Base-by-base conservation (phyloP, 2,797 vertebrate species). In the Hipposideros larvatus region DNA sequence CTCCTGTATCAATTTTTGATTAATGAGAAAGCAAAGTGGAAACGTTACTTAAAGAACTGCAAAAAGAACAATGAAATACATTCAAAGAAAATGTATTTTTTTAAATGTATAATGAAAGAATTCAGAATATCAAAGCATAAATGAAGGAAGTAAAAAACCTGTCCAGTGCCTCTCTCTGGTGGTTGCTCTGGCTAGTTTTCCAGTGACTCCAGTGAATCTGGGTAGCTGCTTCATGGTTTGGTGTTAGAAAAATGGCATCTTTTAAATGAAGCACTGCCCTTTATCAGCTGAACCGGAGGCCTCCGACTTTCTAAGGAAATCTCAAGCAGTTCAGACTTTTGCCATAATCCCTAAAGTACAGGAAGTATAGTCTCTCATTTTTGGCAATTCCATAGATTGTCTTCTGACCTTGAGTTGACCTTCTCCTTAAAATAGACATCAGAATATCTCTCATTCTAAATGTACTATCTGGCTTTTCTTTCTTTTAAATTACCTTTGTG, bases 371-470 rank as follows among this genome's bases (percentile, higher is more conserved):
- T 96, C 96, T 97, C 96, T 96, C 97, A 97, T 98, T 98, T 98
- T 98, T 73, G 95, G 46, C 86, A 95, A 94, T 91, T 89, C 74
- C 85, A 43, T 97, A 96, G 96, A 97, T 98, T 98, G 98, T 98
- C 98, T 98, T 98, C 98, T 98, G 98, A 98, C 98, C 98, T 98
- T 98, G 96, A 97, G 83, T 96, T 98, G 97, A 97, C 98, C 98
- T 98, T 53, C 0, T 98, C 89, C 96, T 98, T 96, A 98, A 98
- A 98, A 98, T 97, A 98, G 97, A 98, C 96, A 63, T 97, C 98
- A 98, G 96, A 98, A 97, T 98, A 95, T 98, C 92, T 57, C 86
- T 98, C 94, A 94, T 98, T 98, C 91, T 96, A 70, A 98, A 98
- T 98, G 96, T 96, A 94, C 98, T 97, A 91, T 2, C 78, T 28